Evolutionary conservation across 2,797 vertebrate species (phyloP).

Genomic region (Sebastes variabilis): DNA sequence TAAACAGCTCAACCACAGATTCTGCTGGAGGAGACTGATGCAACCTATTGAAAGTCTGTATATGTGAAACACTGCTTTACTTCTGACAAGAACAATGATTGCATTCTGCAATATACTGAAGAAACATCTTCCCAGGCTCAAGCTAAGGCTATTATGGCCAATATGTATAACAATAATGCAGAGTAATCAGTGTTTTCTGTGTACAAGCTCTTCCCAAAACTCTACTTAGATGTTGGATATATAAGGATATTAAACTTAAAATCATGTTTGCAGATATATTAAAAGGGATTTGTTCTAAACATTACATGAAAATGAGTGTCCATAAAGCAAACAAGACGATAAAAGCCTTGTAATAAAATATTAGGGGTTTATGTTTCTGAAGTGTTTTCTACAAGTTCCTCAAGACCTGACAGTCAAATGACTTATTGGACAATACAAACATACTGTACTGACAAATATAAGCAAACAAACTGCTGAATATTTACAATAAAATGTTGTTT

Average conservation of each 20-base stretch:
- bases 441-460: not conserved
- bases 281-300: not conserved
- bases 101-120: slow-evolving; percentile 1
- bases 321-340: not conserved
- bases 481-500: not conserved
- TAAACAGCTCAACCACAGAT: slow-evolving; percentile 50
- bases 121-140: not conserved
- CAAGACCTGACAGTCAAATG: not conserved
- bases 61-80: slow-evolving; percentile 26
- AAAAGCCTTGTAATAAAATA: not conserved
- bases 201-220: not conserved
- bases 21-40: slow-evolving; percentile 60
- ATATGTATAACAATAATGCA: not conserved
- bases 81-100: slow-evolving; percentile 44
- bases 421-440: not conserved
- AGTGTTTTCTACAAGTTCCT: not conserved
- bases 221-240: not conserved
- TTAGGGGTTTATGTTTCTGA: not conserved
- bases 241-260: not conserved
- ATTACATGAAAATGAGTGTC: not conserved
- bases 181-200: not conserved
- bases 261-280: not conserved
- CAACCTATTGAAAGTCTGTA: slow-evolving; percentile 62
- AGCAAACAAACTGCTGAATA: not conserved
- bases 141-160: not conserved